Conservation (phyloP, 2,113 vertebrate genomes). For the Lepus americanus region DNA sequence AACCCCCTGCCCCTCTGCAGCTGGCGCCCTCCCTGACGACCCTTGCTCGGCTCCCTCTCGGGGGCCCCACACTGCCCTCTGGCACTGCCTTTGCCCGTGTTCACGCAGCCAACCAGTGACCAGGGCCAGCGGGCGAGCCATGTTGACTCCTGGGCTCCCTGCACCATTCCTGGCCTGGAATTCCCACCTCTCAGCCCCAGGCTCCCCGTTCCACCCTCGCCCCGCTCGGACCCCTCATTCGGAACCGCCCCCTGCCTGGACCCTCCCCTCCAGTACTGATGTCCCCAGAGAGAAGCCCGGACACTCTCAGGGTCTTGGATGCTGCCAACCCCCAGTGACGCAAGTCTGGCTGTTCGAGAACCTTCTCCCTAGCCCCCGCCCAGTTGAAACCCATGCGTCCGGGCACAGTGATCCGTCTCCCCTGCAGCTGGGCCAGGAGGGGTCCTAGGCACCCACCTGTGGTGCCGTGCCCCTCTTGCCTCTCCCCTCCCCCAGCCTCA, state of each 20-base stretch:
- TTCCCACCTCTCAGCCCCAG: fast-evolving
- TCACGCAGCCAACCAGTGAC: neutral
- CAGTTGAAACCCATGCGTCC: neutral
- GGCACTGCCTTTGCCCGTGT: fast-evolving
- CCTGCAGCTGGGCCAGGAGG: fast-evolving
- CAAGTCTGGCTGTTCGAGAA: neutral
- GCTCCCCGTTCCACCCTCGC: fast-evolving
- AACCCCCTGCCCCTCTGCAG: too few species aligned
- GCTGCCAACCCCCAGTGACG: neutral
- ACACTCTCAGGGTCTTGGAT: neutral
- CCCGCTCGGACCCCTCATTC: neutral
- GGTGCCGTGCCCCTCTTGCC: too few species aligned
- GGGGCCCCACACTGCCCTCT: neutral
- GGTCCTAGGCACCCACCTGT: too few species aligned
- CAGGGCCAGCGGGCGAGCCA: fast-evolving
- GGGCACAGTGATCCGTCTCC: fast-evolving
- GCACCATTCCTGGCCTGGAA: fast-evolving
- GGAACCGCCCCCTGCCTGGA: neutral
- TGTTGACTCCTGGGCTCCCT: fast-evolving
- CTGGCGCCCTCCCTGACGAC: neutral
- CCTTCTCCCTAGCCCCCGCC: neutral
- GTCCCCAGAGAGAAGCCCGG: neutral
- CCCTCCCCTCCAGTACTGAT: neutral
- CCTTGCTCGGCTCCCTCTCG: fast-evolving
- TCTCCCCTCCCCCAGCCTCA: too few species aligned